Percentiles rank a stretch among this genome's conserved stretches.
These are phyloP conservation scores for Oscheius myriophilus DNA, from an alignment of 2,888 invertebrate genomes.

Conservation along the genomic window DNA sequence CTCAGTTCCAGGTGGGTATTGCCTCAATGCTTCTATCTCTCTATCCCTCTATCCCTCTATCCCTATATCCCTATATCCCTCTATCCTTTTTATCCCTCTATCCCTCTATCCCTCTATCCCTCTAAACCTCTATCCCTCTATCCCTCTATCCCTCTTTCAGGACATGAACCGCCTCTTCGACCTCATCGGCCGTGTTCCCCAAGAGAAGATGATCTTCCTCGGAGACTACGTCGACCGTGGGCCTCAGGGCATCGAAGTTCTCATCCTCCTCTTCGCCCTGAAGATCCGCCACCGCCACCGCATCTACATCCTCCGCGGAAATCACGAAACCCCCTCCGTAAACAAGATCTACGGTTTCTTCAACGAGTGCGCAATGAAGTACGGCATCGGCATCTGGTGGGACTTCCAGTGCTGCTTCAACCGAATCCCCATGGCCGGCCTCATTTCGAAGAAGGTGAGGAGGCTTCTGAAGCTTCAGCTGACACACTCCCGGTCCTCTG, in stretches of 20 bases:
- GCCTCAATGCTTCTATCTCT: background rate
- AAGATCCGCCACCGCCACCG: constrained; percentile 60
- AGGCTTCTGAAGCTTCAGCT: too few species aligned
- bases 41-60: background rate
- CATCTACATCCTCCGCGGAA: constrained; percentile 60
- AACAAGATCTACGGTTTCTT: constrained; percentile 66
- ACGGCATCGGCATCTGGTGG: constrained; percentile 65
- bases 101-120: background rate
- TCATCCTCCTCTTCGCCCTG: constrained; percentile 57
- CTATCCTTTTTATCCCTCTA: background rate
- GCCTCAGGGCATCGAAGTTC: constrained; percentile 61
- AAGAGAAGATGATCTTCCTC: too few species aligned
- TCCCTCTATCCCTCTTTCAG: constrained; percentile 20
- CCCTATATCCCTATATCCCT: background rate
- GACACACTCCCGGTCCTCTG: too few species aligned
- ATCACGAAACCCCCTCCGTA: constrained; percentile 65
- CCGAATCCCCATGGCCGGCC: constrained; percentile 62
- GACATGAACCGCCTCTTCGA: constrained; percentile 62
- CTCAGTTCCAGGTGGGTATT: constrained; percentile 23
- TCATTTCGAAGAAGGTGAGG: constrained; percentile 61
- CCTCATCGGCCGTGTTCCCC: constrained; percentile 33
- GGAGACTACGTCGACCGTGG: constrained; percentile 66
- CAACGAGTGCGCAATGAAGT: constrained; percentile 57
- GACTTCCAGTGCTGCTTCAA: constrained; percentile 65
- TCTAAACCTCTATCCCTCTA: background rate